Base-by-base conservation (phyloP, 2,797 vertebrate species). In the Syngnathus acus region DNA sequence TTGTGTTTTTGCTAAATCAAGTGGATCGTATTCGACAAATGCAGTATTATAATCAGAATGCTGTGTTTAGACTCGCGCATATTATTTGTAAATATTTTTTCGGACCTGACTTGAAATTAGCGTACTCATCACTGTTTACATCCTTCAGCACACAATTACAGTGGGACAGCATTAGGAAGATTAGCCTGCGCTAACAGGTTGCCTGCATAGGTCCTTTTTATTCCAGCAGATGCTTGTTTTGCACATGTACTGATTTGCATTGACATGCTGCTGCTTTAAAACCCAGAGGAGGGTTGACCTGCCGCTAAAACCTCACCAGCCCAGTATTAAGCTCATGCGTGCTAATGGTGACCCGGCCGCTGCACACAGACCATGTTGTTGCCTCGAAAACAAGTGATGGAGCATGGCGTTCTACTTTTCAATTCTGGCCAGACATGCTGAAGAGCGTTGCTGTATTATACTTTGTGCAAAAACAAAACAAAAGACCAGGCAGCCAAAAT, bases 291-390 rank as follows among this genome's bases (percentile, higher is more conserved):
- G 78, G 76, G 72, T 38, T 84, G 82, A 86, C 85, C 86, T 72
- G 70, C 73, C 32, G 61, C 81, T 84, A 83, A 82, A 86, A 84
- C 82, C 78, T 82, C 69, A 70, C 77, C 80, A 74, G 81, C 81
- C 50, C 26, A 23, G 75, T 73, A 79, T 78, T 84, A 81, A 86
- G 82, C 82, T 76, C 65, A 76, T 78, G 82, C 72, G 75, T 83
- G 78, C 77, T 80, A 81, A 82, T 66, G 79, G 68, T 82, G 85
- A 89, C 85, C 86, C 68, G 75, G 75, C 77, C 8, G 6, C 9
- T 14, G 81, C 77, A 82, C 80, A 78, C 77, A 83, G 75, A 77
- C 13, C 72, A 80, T 74, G 77, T 78, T 39, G 68, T 79, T 78
- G 81, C 82, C 76, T 80, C 67, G 40, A 74, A 86, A 81, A 84